Percentiles rank a stretch among this genome's conserved stretches.
Evolutionary conservation across 2,113 vertebrate genomes (phyloP).

Genomic region (Neomonachus schauinslandi): DNA sequence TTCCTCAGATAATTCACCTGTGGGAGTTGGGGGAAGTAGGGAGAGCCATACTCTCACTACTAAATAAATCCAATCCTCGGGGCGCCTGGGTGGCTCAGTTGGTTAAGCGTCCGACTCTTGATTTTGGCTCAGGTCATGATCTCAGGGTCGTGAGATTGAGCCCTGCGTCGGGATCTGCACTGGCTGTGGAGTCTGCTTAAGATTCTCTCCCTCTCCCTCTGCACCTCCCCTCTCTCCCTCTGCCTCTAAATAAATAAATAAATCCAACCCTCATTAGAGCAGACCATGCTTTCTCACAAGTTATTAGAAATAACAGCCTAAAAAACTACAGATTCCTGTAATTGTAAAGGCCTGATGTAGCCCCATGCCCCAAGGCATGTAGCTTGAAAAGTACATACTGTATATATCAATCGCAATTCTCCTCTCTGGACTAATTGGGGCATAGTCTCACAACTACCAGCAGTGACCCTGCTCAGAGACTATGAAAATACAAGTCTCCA

Average conservation of each 20-base stretch:
- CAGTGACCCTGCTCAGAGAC: not conserved
- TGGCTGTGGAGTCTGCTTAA: not conserved
- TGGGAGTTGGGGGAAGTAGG: no score
- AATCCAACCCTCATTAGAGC: not conserved
- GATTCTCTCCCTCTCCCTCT: not conserved
- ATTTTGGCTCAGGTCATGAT: not conserved
- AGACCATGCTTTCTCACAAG: not conserved
- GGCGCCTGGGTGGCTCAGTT: not conserved
- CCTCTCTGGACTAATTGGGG: not conserved
- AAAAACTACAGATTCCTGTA: not conserved
- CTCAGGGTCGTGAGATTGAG: not conserved
- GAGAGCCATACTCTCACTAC: not conserved
- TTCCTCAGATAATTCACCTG: not conserved
- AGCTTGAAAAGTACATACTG: not conserved
- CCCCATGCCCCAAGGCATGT: not conserved
- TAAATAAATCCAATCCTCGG: not conserved
- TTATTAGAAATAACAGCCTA: not conserved
- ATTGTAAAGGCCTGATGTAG: not conserved
- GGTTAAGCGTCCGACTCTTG: not conserved
- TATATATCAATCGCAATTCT: not conserved
- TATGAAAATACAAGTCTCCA: not conserved
- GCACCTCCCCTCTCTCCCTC: not conserved
- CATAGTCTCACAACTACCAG: not conserved
- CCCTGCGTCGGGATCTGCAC: not conserved
- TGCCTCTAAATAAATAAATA: not conserved